Percentiles rank a stretch among this genome's conserved stretches.
Evolutionary conservation across 1,140 invertebrate genomes (phyloP).

Genomic region (Drosophila ironensis): DNA sequence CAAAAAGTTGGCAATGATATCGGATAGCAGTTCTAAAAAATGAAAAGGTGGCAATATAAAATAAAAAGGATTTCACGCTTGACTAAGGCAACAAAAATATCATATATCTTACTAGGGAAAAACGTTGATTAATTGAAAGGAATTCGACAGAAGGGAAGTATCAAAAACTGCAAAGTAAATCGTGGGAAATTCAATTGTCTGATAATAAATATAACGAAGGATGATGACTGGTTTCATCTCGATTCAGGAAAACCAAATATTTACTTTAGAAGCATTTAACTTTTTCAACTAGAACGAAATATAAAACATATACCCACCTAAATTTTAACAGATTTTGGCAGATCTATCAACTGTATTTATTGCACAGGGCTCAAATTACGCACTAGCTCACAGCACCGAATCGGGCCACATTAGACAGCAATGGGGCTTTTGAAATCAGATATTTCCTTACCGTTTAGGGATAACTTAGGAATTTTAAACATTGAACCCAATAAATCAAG

Average conservation of each 20-base stretch:
- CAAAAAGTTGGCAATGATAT: constrained; percentile 8
- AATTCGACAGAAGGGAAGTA: not conserved
- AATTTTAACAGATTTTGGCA: too few species aligned
- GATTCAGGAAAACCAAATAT: too few species aligned
- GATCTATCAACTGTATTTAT: too few species aligned
- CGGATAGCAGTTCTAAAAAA: constrained; percentile 29
- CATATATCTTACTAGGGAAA: constrained; percentile 11
- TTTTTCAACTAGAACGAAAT: too few species aligned
- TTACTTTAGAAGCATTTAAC: too few species aligned
- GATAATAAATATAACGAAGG: not conserved
- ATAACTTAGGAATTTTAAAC: constrained; percentile 22
- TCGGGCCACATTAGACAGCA: constrained; percentile 20
- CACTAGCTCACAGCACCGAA: constrained; percentile 6
- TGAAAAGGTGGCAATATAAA: too few species aligned
- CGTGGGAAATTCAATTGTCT: not conserved
- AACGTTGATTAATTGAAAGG: constrained; percentile 26
- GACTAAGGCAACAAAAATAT: constrained; percentile 25
- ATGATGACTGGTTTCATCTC: not conserved
- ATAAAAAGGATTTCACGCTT: constrained; percentile 20
- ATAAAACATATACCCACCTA: too few species aligned
- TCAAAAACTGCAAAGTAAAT: not conserved
- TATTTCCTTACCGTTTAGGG: constrained; percentile 9
- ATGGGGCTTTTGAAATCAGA: constrained; percentile 27
- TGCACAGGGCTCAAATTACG: constrained; percentile 32
- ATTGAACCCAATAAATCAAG: constrained; percentile 4